These are phyloP conservation scores for Urophycis tenuis DNA, from an alignment of 2,797 vertebrate species.

Conservation along the genomic window DNA sequence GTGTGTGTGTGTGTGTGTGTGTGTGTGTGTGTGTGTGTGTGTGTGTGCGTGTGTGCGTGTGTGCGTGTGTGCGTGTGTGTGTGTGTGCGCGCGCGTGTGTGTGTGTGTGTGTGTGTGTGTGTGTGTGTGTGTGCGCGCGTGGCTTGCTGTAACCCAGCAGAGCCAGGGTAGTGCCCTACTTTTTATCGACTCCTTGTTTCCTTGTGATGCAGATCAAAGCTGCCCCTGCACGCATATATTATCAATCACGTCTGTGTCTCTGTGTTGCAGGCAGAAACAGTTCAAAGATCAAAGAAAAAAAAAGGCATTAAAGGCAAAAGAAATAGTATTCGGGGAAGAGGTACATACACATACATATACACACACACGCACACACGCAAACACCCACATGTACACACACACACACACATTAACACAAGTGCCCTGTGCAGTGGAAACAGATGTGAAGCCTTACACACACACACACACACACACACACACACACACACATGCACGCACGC, in stretches of 20 bases:
- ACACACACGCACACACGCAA: conserved; percentile 5
- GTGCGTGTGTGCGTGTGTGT: background rate
- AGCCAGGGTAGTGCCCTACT: conserved; percentile 51
- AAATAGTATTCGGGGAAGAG: conserved; percentile 19
- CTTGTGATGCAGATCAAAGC: conserved; percentile 61
- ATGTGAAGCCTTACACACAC: no score
- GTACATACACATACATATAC: conserved; percentile 7
- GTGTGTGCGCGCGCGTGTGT: conserved; percentile 1
- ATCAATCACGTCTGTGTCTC: conserved; percentile 60
- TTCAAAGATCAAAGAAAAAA: conserved; percentile 53
- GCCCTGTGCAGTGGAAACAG: background rate
- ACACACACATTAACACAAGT: conserved; percentile 1
- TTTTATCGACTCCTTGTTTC: conserved; percentile 55
- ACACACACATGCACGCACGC: no score
- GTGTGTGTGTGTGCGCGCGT: conserved; percentile 13
- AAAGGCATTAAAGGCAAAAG: conserved; percentile 51
- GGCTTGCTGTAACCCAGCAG: conserved; percentile 46
- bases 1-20: conserved; percentile 10
- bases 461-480: no score
- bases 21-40: conserved; percentile 17
- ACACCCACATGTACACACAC: conserved; percentile 3
- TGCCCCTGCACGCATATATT: conserved; percentile 52
- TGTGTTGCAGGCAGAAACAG: conserved; percentile 47
- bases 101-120: conserved; percentile 9
- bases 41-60: conserved; percentile 2